Conservation (phyloP, 1,140 invertebrate species). For the Wasmannia auropunctata region DNA sequence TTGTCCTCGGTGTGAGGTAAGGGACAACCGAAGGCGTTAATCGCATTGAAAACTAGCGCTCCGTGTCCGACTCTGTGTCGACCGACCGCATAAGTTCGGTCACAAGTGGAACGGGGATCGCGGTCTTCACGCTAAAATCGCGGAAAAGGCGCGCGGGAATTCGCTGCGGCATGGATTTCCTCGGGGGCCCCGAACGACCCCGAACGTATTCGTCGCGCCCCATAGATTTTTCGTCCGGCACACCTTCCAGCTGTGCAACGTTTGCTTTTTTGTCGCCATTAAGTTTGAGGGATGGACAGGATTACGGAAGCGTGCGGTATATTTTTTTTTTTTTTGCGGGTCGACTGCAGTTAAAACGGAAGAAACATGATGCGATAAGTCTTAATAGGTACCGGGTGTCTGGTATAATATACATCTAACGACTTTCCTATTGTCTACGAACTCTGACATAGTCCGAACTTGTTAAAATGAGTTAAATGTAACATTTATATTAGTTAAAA, state of each 20-base stretch:
- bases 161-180: constrained; percentile 49
- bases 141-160: constrained; percentile 44
- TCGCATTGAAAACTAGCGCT: constrained; percentile 65
- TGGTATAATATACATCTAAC: background rate
- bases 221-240: background rate
- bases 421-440: background rate
- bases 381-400: background rate
- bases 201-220: constrained; percentile 22
- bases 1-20: constrained; percentile 46
- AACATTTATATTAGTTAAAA: background rate
- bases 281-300: constrained; percentile 1
- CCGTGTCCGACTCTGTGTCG: constrained; percentile 49
- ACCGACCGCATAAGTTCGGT: background rate
- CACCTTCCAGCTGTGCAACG: constrained; percentile 34
- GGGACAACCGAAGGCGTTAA: constrained; percentile 54
- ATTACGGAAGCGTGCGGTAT: background rate
- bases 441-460: background rate
- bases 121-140: constrained; percentile 65
- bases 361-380: background rate
- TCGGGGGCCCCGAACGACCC: background rate
- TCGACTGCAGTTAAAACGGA: background rate
- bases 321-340: no score
- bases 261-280: constrained; percentile 9
- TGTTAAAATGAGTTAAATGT: background rate
- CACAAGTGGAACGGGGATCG: constrained; percentile 33